Base-by-base conservation (phyloP, 2,888 invertebrate species). In the Lysandra bellargus region DNA sequence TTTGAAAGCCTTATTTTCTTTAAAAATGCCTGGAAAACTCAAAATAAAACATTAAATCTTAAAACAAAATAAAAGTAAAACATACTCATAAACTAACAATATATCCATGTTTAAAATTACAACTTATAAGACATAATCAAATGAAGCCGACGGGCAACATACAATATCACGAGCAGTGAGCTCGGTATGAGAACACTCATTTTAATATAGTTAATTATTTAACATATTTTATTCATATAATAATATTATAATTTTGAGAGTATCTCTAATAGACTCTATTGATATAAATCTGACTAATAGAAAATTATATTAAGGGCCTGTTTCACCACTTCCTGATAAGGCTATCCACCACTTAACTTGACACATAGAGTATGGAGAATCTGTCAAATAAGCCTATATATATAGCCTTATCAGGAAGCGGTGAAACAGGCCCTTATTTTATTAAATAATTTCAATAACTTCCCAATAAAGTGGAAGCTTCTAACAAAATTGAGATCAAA, bases 401-500 rank as follows among this genome's bases (percentile, higher is more conserved):
- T n/a, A n/a, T n/a, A n/a, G n/a, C 23, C 23, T 23, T 23, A 23
- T 23, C 23, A 23, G 23, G 23, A 23, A 23, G 23, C 23, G 23
- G 23, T 23, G 23, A 23, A 23, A 23, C 23, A 23, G 23, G 23
- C 23, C 23, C 23, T 14, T 17, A 33, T 37, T 69, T 14, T 4
- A 69, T 37, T 14, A 33, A 33, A 69, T 33, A 69, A 37, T 69
- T 69, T 69, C 1, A 14, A 33, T 69, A 4, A 69, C 33, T 69
- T 69, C 33, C 30, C 12, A 6, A 12, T 33, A 30, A 9, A 7
- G 4, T 69, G 33, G 33, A 33, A 69, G 69, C 4, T 37, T 69
- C 14, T 23, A 69, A 69, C 33, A 37, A 69, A 33, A 69, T 69
- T 37, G 69, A 69, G 69, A 69, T 69, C 69, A 69, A 69, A 69